Evolutionary conservation across 53 echinoderm and acorn worm genomes (phyloP).

Genomic region (Stichopus horrens): DNA sequence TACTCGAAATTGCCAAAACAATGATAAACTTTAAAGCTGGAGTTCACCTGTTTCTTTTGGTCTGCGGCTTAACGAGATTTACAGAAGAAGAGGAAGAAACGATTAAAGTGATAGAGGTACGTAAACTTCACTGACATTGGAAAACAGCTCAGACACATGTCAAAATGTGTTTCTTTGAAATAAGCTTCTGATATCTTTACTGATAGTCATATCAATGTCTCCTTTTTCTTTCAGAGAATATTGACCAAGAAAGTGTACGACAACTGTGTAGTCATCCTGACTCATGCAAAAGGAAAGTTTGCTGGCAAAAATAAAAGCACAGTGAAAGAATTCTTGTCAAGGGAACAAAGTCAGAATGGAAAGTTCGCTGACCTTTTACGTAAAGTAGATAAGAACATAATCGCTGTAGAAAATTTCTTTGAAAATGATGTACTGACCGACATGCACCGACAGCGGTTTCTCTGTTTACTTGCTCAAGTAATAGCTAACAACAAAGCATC

Average conservation of each 20-base stretch:
- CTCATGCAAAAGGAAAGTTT: background rate
- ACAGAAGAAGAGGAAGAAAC: constrained; percentile 11
- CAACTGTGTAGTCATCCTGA: background rate
- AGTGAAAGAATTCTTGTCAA: background rate
- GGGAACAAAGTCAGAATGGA: background rate
- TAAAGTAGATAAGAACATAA: background rate
- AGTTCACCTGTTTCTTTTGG: background rate
- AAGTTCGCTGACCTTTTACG: background rate
- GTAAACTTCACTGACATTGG: background rate
- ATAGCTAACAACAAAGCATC: background rate
- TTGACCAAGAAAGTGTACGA: background rate
- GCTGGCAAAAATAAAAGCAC: background rate
- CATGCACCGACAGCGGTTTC: background rate
- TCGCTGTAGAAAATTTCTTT: constrained; percentile 14
- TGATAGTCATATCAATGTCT: too few species aligned
- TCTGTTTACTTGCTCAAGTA: background rate
- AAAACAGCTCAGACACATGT: too few species aligned
- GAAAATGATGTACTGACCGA: background rate
- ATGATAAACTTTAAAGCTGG: background rate
- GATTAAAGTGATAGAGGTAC: background rate
- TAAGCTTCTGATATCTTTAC: too few species aligned
- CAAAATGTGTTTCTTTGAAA: too few species aligned
- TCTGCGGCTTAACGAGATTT: background rate
- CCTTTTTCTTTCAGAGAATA: too few species aligned
- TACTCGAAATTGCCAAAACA: constrained; percentile 16